These are phyloP conservation scores for Lineus longissimus DNA, from an alignment of 1,140 invertebrate genomes.

Conservation along the genomic window DNA sequence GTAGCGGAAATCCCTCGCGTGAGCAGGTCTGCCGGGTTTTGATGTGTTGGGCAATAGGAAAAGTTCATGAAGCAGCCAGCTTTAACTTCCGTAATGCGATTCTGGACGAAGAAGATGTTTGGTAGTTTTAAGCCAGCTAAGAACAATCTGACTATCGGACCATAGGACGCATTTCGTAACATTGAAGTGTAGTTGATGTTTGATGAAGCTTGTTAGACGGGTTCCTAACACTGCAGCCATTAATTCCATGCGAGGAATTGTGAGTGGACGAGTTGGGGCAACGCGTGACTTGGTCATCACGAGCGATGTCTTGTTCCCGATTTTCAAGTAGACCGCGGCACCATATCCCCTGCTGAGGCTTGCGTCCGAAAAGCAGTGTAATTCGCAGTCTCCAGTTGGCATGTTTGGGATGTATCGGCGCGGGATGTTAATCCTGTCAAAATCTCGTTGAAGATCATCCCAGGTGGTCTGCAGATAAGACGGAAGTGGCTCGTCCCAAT, in stretches of 20 bases:
- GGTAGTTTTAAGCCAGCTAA: neutral
- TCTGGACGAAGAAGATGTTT: neutral
- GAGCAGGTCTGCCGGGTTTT: neutral
- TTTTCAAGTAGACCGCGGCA: neutral
- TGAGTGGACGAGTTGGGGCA: neutral
- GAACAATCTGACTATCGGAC: conserved; percentile 7
- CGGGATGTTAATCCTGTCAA: neutral
- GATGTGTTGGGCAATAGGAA: neutral
- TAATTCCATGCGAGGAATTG: neutral
- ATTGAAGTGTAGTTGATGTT: neutral
- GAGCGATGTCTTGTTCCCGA: neutral
- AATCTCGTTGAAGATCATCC: conserved; percentile 12
- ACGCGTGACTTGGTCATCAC: conserved; percentile 1
- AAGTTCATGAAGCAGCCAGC: too few relatives aligned
- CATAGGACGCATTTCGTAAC: neutral
- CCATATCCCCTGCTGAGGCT: neutral
- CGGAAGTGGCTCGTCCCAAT: conserved; percentile 49
- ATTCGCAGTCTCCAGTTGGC: neutral
- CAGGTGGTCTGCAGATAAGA: conserved; percentile 12
- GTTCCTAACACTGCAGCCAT: neutral
- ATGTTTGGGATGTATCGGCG: neutral
- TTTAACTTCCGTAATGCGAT: neutral
- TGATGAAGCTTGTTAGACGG: neutral
- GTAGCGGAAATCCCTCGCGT: neutral
- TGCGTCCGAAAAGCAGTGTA: conserved; percentile 1